A percentile compares a stretch with the other conserved stretches of the same genome.
Evolutionary conservation across 2,888 invertebrate genomes (phyloP).

Genomic region (Spilarctia lutea): DNA sequence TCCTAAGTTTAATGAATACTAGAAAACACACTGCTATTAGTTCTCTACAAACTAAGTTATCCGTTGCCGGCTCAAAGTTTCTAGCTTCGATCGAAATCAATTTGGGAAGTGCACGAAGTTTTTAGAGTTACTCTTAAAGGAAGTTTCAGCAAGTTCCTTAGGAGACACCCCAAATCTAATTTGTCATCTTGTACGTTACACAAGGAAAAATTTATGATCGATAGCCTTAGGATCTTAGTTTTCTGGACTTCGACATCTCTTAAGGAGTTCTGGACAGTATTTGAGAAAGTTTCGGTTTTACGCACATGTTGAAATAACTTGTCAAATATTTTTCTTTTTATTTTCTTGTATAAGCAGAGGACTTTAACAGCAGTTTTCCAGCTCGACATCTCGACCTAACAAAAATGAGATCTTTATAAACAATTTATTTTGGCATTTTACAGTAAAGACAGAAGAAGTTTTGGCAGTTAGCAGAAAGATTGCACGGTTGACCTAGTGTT

Average conservation of each 20-base stretch:
- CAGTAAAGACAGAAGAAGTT: too few species aligned
- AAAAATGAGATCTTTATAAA: too few species aligned
- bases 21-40: constrained; percentile 54
- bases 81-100: constrained; percentile 72
- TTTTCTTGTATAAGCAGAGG: too few species aligned
- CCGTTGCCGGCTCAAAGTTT: constrained; percentile 58
- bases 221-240: constrained; percentile 15
- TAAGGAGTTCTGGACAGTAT: background rate
- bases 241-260: constrained; percentile 10
- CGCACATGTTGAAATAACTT: too few species aligned
- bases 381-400: too few species aligned
- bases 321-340: too few species aligned
- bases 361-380: too few species aligned
- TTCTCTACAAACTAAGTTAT: constrained; percentile 62
- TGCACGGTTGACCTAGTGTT: too few species aligned
- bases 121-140: constrained; percentile 46
- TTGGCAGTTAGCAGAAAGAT: too few species aligned
- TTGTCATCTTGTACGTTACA: constrained; percentile 44
- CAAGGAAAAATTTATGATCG: constrained; percentile 35
- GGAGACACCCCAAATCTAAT: constrained; percentile 45
- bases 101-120: constrained; percentile 68
- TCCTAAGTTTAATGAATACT: constrained; percentile 53
- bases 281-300: background rate
- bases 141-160: constrained; percentile 36
- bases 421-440: too few species aligned